These are phyloP conservation scores for Pseudolaguvia tuberculata DNA, from an alignment of 2,113 vertebrate genomes.

Conservation along the genomic window DNA sequence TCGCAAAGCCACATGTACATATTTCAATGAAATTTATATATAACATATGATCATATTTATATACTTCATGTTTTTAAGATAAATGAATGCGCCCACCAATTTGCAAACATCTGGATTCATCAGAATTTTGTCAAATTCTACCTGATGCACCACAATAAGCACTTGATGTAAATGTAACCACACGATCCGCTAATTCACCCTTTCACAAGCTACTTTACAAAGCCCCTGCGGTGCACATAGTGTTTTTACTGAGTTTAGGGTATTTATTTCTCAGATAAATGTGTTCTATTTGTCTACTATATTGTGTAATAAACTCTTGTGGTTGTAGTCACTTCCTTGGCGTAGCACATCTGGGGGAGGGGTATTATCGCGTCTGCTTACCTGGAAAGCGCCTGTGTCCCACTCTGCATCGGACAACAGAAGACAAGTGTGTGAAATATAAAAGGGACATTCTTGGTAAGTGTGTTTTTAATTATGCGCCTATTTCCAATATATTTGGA, in stretches of 20 bases:
- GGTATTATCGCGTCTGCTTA: slow-evolving; percentile 11
- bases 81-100: too few species aligned
- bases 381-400: slow-evolving; percentile 34
- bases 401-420: not conserved
- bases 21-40: too few species aligned
- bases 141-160: too few species aligned
- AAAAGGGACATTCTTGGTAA: slow-evolving; percentile 14
- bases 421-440: not conserved
- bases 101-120: too few species aligned
- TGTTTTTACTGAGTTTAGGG: not conserved
- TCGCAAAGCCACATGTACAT: too few species aligned
- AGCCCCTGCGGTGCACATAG: not conserved
- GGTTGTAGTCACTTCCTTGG: slow-evolving; percentile 22
- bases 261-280: not conserved
- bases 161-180: too few species aligned
- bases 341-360: slow-evolving; percentile 5
- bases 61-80: too few species aligned
- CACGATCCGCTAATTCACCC: too few species aligned
- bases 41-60: too few species aligned
- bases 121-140: too few species aligned
- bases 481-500: not conserved
- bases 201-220: not conserved
- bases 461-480: not conserved
- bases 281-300: not conserved
- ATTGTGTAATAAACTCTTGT: not conserved